These are phyloP conservation scores for Caerostris extrusa DNA, from an alignment of 1,140 invertebrate genomes.

Conservation along the genomic window DNA sequence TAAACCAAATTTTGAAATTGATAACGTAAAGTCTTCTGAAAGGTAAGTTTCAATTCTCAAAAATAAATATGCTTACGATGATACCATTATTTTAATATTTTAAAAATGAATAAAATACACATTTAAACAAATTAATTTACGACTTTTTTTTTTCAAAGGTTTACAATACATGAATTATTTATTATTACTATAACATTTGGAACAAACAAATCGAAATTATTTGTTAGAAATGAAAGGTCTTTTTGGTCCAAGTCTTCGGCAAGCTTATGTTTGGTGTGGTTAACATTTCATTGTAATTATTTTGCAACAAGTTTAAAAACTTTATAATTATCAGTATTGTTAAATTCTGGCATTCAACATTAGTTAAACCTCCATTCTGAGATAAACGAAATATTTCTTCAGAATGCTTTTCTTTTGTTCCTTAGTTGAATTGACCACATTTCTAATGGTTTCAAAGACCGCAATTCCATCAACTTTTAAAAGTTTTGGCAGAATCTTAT, in stretches of 20 bases:
- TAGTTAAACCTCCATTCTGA: background rate
- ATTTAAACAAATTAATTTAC: too few relatives aligned
- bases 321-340: conserved; percentile 19
- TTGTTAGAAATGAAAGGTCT: background rate
- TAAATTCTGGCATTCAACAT: background rate
- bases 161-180: too few relatives aligned
- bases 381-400: conserved; percentile 6
- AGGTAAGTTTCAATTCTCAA: too few relatives aligned
- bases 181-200: background rate
- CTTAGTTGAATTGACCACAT: conserved; percentile 72
- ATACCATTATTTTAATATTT: too few relatives aligned
- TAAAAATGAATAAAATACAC: too few relatives aligned
- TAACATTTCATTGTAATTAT: background rate
- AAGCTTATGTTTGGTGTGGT: too few relatives aligned
- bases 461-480: conserved; percentile 33
- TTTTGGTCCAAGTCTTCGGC: too few relatives aligned
- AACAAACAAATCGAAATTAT: background rate
- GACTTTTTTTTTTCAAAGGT: too few relatives aligned
- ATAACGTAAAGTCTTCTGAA: too few relatives aligned
- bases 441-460: conserved; percentile 63
- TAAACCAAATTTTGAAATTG: too few relatives aligned
- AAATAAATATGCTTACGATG: too few relatives aligned
- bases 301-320: background rate
- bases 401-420: conserved; percentile 55
- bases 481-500: conserved; percentile 22